Evolutionary conservation across 2,113 vertebrate species (phyloP).

Genomic region (Silurus asotus): DNA sequence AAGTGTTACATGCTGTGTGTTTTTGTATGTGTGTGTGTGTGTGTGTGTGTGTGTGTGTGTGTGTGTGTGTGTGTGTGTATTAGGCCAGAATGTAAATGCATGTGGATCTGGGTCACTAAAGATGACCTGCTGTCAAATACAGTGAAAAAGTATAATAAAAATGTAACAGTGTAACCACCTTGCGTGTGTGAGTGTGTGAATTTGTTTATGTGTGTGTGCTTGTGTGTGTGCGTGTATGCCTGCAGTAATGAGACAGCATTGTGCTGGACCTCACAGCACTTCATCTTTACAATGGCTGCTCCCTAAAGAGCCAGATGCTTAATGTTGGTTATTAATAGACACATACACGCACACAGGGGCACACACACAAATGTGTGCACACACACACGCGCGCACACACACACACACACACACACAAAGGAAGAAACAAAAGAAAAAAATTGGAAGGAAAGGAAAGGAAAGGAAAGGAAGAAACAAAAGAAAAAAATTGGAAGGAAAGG

Average conservation of each 20-base stretch:
- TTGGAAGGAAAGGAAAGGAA: background rate
- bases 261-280: conserved; percentile 53
- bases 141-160: conserved; percentile 46
- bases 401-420: conserved; percentile 1
- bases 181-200: conserved; percentile 33
- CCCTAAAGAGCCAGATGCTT: conserved; percentile 47
- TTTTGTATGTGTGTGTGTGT: conserved; percentile 27
- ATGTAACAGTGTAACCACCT: conserved; percentile 42
- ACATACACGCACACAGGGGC: conserved; percentile 11
- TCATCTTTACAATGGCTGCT: conserved; percentile 54
- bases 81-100: conserved; percentile 17
- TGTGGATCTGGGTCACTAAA: conserved; percentile 42
- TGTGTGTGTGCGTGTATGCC: conserved; percentile 3
- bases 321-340: conserved; percentile 55
- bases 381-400: background rate
- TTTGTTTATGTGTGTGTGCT: conserved; percentile 41
- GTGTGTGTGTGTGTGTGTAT: conserved; percentile 33
- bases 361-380: conserved; percentile 7
- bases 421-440: no score
- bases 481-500: no score
- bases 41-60: conserved; percentile 42
- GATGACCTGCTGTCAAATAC: conserved; percentile 37
- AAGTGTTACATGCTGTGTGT: background rate
- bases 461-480: background rate
- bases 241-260: conserved; percentile 47